Conservation (phyloP, 2,797 vertebrate genomes). For the Tympanoctomys barrerae region DNA sequence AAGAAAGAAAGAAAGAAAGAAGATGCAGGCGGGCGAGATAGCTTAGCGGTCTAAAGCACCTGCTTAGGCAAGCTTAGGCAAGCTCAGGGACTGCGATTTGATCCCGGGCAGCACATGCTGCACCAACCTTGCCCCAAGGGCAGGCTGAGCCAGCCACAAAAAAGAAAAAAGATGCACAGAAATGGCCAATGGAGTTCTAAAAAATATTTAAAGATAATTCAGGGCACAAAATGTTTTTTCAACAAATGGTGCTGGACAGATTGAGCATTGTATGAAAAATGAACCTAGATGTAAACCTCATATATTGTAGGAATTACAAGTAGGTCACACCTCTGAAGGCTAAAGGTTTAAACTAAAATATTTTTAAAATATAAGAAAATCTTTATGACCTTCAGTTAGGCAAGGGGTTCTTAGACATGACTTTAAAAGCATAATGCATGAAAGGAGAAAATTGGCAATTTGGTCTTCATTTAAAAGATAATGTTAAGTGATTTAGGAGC, state of each 20-base stretch:
- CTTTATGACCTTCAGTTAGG: background rate
- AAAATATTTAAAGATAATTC: constrained; percentile 21
- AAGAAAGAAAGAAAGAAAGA: too few species aligned
- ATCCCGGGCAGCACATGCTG: too few species aligned
- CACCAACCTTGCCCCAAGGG: too few species aligned
- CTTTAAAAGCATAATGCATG: background rate
- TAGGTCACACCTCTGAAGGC: background rate
- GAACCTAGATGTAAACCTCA: background rate
- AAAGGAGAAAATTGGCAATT: background rate
- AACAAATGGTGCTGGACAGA: background rate
- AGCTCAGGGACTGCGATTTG: too few species aligned
- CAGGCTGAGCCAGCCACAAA: too few species aligned
- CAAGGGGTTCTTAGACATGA: background rate
- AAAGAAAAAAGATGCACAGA: background rate
- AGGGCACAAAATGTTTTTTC: constrained; percentile 22
- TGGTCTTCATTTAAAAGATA: constrained; percentile 13
- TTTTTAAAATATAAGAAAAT: constrained; percentile 30
- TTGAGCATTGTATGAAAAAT: background rate
- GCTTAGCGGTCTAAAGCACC: too few species aligned
- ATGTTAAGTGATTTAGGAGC: background rate
- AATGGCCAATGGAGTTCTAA: background rate
- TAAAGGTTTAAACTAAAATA: constrained; percentile 14
- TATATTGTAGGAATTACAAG: background rate
- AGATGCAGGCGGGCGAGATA: too few species aligned
- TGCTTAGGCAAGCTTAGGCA: too few species aligned